Conservation (phyloP, 2,888 invertebrate genomes). For the Dysmachus trigonus region DNA sequence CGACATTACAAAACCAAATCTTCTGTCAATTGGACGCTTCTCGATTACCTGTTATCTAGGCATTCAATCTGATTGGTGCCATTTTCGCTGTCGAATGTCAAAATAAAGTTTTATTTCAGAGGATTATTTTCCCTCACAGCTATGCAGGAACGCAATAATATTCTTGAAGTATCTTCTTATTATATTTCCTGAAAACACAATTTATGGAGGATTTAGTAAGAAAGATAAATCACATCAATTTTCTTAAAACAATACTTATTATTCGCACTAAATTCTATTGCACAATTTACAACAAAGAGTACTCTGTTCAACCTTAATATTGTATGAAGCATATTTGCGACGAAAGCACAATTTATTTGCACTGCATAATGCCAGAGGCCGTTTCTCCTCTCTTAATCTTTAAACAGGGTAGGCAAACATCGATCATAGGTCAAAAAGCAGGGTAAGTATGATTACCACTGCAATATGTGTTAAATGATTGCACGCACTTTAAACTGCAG, state of each 20-base stretch:
- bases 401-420: background rate
- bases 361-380: background rate
- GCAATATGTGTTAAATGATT: background rate
- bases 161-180: background rate
- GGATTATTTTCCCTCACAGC: background rate
- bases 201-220: background rate
- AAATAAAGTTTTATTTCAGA: background rate
- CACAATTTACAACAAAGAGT: background rate
- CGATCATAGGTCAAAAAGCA: background rate
- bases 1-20: slow-evolving; percentile 39
- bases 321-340: background rate
- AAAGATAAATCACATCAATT: too few relatives aligned
- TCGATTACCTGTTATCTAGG: background rate
- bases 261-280: background rate
- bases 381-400: background rate
- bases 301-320: background rate
- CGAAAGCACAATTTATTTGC: background rate
- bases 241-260: background rate
- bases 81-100: slow-evolving; percentile 27
- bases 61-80: slow-evolving; percentile 28
- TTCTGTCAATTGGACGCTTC: slow-evolving; percentile 12
- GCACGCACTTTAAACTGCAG: background rate
- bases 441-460: background rate
- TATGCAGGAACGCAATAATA: background rate
- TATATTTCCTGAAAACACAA: background rate